phyloP scores from a whole-genome alignment of 2,888 invertebrate genomes.

The Rhamphomyia laevipes region DNA sequence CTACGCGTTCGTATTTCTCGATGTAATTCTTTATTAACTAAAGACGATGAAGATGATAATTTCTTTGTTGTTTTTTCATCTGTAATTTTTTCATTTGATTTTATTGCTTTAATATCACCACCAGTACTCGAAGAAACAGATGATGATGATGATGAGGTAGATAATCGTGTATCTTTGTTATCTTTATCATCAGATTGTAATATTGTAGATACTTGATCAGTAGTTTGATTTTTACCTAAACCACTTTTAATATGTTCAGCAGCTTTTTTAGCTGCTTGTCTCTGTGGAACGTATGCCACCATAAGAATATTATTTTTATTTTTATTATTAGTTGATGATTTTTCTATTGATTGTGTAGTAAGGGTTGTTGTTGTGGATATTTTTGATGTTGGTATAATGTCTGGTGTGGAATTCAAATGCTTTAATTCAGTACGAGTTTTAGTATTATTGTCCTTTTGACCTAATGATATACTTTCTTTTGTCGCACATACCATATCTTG shows the following conservation, averaged over 20 bases:
- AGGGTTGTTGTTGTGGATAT: constrained; percentile 10
- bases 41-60: constrained; percentile 8
- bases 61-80: constrained; percentile 9
- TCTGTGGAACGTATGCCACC: constrained; percentile 75
- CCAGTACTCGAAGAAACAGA: constrained; percentile 26
- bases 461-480: neutral
- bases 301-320: constrained; percentile 42
- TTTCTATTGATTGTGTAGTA: constrained; percentile 15
- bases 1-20: constrained; percentile 13
- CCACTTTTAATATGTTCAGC: constrained; percentile 82
- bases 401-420: constrained; percentile 5
- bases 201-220: constrained; percentile 5
- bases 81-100: constrained; percentile 1
- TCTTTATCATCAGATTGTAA: constrained; percentile 24
- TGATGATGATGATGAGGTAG: neutral
- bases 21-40: constrained; percentile 4
- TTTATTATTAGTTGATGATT: constrained; percentile 15
- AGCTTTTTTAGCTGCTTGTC: constrained; percentile 84
- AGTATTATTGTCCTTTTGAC: neutral
- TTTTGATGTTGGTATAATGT: constrained; percentile 4
- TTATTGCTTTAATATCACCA: constrained; percentile 29
- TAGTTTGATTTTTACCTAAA: constrained; percentile 37
- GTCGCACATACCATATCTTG: neutral
- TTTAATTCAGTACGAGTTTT: neutral
- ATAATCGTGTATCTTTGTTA: constrained; percentile 12